Evolutionary conservation across 2,888 invertebrate species (phyloP).

Genomic region (Patella depressa): DNA sequence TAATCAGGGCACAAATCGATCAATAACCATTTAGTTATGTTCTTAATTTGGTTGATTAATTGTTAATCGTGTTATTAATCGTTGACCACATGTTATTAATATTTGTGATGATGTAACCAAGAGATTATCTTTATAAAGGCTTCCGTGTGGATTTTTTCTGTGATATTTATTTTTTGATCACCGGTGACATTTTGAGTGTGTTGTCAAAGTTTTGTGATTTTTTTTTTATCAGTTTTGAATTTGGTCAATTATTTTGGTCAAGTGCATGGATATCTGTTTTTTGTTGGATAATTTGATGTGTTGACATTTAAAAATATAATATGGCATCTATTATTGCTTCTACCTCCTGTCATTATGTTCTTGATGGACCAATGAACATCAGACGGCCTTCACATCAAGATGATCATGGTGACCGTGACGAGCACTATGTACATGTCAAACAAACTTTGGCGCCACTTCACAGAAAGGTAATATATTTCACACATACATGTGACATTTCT

Average conservation of each 20-base stretch:
- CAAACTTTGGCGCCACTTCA: too few species aligned
- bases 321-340: slow-evolving; percentile 40
- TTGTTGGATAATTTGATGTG: neutral
- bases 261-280: neutral
- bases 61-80: too few species aligned
- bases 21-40: too few species aligned
- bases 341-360: slow-evolving; percentile 41
- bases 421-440: neutral
- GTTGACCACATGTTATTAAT: too few species aligned
- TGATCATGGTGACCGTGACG: neutral
- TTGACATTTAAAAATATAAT: neutral
- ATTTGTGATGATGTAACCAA: too few species aligned
- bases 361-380: slow-evolving; percentile 26
- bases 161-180: neutral
- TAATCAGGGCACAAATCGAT: too few species aligned
- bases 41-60: too few species aligned
- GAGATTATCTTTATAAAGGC: too few species aligned
- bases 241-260: neutral
- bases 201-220: neutral
- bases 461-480: too few species aligned
- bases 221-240: neutral
- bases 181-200: neutral
- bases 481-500: too few species aligned
- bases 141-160: too few species aligned
- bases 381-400: slow-evolving; percentile 4